Percentiles rank a stretch among this genome's conserved stretches.
Evolutionary conservation across 2,113 vertebrate species (phyloP).

Genomic region (Xiphias gladius): DNA sequence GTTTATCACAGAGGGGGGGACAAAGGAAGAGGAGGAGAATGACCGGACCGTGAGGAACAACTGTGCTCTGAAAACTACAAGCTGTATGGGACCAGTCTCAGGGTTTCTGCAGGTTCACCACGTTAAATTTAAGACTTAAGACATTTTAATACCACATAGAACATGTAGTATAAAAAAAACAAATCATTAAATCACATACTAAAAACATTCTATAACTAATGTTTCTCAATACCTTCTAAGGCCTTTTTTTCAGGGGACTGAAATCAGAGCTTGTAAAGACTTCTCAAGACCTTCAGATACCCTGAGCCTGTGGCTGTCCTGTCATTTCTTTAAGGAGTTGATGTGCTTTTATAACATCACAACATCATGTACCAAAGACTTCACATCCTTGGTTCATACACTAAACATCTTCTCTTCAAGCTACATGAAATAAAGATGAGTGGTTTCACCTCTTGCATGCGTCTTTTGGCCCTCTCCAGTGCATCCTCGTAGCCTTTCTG

Average conservation of each 20-base stretch:
- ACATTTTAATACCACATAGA: not conserved
- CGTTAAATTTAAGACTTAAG: not conserved
- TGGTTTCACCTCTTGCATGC: constrained; percentile 91
- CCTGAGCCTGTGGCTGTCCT: too few relatives aligned
- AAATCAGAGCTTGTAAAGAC: too few relatives aligned
- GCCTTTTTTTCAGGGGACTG: too few relatives aligned
- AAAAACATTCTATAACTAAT: not conserved
- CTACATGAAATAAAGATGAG: not conserved
- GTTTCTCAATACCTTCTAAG: too few relatives aligned
- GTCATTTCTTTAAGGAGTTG: too few relatives aligned
- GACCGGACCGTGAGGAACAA: constrained; percentile 50
- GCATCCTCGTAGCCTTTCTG: constrained; percentile 97
- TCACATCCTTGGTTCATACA: not conserved
- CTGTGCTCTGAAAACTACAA: constrained; percentile 32
- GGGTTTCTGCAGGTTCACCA: not conserved
- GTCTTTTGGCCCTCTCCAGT: constrained; percentile 88
- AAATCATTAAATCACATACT: too few relatives aligned
- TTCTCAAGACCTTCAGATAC: too few relatives aligned
- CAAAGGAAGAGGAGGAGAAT: constrained; percentile 70
- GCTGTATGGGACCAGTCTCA: constrained; percentile 5
- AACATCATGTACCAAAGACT: not conserved
- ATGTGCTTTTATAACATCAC: too few relatives aligned
- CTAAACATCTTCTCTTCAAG: not conserved
- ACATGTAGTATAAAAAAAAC: too few relatives aligned
- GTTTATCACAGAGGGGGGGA: constrained; percentile 61